These are phyloP conservation scores for Eriosoma lanigerum DNA, from an alignment of 1,140 invertebrate species.

Conservation along the genomic window DNA sequence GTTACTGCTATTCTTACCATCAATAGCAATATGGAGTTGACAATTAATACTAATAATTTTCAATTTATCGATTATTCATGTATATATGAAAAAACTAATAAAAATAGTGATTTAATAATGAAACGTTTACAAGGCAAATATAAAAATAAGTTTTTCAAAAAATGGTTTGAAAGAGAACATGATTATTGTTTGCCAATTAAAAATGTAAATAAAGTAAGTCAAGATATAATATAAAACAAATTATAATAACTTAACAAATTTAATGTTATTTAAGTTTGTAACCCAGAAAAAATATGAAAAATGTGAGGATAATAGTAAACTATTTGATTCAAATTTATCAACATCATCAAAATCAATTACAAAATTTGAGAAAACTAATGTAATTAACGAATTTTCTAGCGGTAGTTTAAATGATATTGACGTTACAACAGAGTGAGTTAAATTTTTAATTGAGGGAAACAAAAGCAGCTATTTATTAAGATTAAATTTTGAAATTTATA, in stretches of 20 bases:
- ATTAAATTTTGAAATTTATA: background rate
- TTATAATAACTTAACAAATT: too few species aligned
- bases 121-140: background rate
- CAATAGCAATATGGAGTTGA: background rate
- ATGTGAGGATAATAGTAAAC: slow-evolving; percentile 8
- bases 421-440: slow-evolving; percentile 37
- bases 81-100: background rate
- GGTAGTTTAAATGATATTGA: slow-evolving; percentile 38
- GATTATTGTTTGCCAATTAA: slow-evolving; percentile 42
- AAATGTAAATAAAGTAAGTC: background rate
- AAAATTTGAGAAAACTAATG: slow-evolving; percentile 15
- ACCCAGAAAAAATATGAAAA: background rate
- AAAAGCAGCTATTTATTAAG: too few species aligned
- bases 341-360: background rate
- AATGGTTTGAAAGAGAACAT: slow-evolving; percentile 36
- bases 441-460: too few species aligned
- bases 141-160: background rate
- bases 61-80: background rate
- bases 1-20: background rate
- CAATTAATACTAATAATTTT: background rate
- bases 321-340: background rate
- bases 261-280: background rate
- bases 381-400: slow-evolving; percentile 26
- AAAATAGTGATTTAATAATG: background rate
- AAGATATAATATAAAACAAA: too few species aligned